Conservation (phyloP, 1,140 invertebrate species). For the Polyergus mexicanus region DNA sequence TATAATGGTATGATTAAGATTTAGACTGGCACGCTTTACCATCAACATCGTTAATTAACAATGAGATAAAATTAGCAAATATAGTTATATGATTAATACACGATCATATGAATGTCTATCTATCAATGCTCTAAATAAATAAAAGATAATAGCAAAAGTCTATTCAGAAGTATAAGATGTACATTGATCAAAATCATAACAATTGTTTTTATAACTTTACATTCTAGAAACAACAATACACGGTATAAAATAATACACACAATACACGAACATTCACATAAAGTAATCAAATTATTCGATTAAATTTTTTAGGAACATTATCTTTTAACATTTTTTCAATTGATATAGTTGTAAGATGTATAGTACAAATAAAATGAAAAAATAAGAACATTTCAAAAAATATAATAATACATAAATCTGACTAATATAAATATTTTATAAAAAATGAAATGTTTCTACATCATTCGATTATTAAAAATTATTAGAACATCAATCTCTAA, state of each 20-base stretch:
- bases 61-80: slow-evolving; percentile 18
- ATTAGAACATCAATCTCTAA: slow-evolving; percentile 27
- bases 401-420: not conserved
- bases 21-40: not conserved
- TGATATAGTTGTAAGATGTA: not conserved
- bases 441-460: slow-evolving; percentile 1
- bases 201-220: slow-evolving; percentile 12
- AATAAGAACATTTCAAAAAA: not conserved
- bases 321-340: not conserved
- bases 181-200: slow-evolving; percentile 39
- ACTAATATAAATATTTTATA: slow-evolving; percentile 12
- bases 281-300: not conserved
- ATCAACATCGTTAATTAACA: slow-evolving; percentile 15
- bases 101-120: not conserved
- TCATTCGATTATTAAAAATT: slow-evolving; percentile 8
- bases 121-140: not conserved
- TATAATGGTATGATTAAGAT: not conserved
- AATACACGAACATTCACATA: not conserved
- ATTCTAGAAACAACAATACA: slow-evolving; percentile 35
- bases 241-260: slow-evolving; percentile 7
- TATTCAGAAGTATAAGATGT: slow-evolving; percentile 23
- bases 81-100: not conserved
- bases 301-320: slow-evolving; percentile 31
- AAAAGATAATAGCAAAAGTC: slow-evolving; percentile 14
- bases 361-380: slow-evolving; percentile 11